phyloP scores from a whole-genome alignment of 1,140 invertebrate species.

The Platyscapa corneri region DNA sequence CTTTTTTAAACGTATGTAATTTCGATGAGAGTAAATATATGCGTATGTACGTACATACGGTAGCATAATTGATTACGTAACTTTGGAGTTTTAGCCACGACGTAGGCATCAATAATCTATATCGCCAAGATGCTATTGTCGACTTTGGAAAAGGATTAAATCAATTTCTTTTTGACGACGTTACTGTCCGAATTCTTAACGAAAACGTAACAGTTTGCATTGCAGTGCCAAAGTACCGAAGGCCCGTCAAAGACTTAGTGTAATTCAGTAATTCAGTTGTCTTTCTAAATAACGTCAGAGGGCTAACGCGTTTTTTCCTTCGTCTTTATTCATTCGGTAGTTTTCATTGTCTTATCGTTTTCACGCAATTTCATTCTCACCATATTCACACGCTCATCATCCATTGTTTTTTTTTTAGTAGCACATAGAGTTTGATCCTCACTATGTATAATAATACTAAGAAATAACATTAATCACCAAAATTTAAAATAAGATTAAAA shows the following conservation, averaged over 20 bases:
- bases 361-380: slow-evolving; percentile 40
- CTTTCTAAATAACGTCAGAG: slow-evolving; percentile 5
- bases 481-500: slow-evolving; percentile 18
- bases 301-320: slow-evolving; percentile 26
- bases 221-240: slow-evolving; percentile 33
- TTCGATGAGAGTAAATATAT: slow-evolving; percentile 1
- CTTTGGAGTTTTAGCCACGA: slow-evolving; percentile 32
- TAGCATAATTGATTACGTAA: background rate
- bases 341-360: slow-evolving; percentile 41
- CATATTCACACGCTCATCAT: slow-evolving; percentile 31
- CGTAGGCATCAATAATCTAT: background rate
- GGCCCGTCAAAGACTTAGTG: slow-evolving; percentile 9
- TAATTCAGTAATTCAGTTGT: background rate
- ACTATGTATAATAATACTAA: slow-evolving; percentile 46
- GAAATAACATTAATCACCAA: slow-evolving; percentile 33
- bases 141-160: slow-evolving; percentile 26
- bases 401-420: slow-evolving; percentile 44
- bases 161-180: slow-evolving; percentile 30
- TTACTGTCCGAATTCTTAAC: slow-evolving; percentile 41
- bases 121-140: background rate
- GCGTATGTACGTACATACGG: background rate
- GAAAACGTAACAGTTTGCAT: slow-evolving; percentile 26
- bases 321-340: slow-evolving; percentile 24
- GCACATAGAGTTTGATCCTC: slow-evolving; percentile 50
- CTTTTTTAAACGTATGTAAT: background rate